Evolutionary conservation across 2,888 invertebrate genomes (phyloP).

Genomic region (Amphipoea lucens): DNA sequence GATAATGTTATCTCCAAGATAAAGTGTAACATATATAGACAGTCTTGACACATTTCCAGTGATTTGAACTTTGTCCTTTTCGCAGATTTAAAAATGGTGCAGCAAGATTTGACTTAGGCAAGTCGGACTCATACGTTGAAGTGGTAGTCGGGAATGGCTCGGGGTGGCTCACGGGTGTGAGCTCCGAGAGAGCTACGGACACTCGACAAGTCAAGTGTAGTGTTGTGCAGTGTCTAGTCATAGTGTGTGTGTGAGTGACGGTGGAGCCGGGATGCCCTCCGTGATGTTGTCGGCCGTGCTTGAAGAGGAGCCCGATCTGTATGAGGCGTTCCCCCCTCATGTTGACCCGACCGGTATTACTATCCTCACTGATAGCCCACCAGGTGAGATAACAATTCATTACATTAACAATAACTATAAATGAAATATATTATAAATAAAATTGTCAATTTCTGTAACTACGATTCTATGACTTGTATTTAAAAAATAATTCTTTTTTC

Average conservation of each 20-base stretch:
- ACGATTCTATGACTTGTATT: neutral
- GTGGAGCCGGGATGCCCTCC: conserved; percentile 89
- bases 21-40: conserved; percentile 71
- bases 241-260: conserved; percentile 81
- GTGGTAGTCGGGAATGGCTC: conserved; percentile 80
- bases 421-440: neutral
- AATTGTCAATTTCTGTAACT: neutral
- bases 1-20: conserved; percentile 79
- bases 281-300: conserved; percentile 93
- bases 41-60: conserved; percentile 75
- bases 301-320: conserved; percentile 94
- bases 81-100: conserved; percentile 90
- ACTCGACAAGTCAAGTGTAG: conserved; percentile 80
- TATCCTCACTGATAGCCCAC: conserved; percentile 92
- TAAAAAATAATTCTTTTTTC: neutral
- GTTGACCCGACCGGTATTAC: conserved; percentile 95
- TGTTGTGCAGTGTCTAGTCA: conserved; percentile 86
- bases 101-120: conserved; percentile 90
- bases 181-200: conserved; percentile 79
- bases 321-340: conserved; percentile 95
- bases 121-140: conserved; percentile 73
- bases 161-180: conserved; percentile 84
- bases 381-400: conserved; percentile 78
- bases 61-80: conserved; percentile 76
- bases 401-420: conserved; percentile 1